Percentiles rank a stretch among this genome's conserved stretches.
Evolutionary conservation across 1,140 invertebrate species (phyloP).

Genomic region (Atta cephalotes): DNA sequence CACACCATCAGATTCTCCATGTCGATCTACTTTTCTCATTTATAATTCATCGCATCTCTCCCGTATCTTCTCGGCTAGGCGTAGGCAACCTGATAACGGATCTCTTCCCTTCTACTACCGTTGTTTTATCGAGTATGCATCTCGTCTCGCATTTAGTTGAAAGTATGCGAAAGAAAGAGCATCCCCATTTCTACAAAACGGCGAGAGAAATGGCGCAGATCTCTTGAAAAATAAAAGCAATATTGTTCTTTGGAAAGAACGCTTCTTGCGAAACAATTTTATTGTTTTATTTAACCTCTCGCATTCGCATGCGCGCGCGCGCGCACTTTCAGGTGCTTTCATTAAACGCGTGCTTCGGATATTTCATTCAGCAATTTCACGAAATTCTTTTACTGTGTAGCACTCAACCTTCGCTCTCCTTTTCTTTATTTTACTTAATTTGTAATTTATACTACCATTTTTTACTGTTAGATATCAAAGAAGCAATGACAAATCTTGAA

Average conservation of each 20-base stretch:
- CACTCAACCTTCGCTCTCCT: neutral
- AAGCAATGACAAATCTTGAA: too few relatives aligned
- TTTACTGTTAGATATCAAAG: neutral
- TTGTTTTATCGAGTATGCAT: constrained; percentile 42
- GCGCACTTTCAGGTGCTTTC: constrained; percentile 40
- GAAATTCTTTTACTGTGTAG: constrained; percentile 33
- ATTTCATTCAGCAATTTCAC: constrained; percentile 55
- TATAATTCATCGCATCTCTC: constrained; percentile 45
- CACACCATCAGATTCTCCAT: neutral
- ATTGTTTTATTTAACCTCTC: constrained; percentile 57
- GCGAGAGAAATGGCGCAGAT: constrained; percentile 23
- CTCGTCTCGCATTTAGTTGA: constrained; percentile 33
- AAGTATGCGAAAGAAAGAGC: constrained; percentile 43
- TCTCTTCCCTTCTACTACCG: neutral
- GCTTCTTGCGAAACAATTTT: constrained; percentile 57
- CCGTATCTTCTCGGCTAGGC: constrained; percentile 6
- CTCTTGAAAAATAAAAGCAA: constrained; percentile 62
- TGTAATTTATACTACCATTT: neutral
- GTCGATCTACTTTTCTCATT: constrained; percentile 49
- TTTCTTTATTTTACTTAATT: neutral
- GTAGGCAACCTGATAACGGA: constrained; percentile 16
- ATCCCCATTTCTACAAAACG: constrained; percentile 10
- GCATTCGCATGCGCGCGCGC: constrained; percentile 4
- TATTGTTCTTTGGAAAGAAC: constrained; percentile 44
- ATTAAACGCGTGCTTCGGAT: constrained; percentile 60